Evolutionary conservation across 1,140 invertebrate species (phyloP).

Genomic region (Dinoponera quadriceps): DNA sequence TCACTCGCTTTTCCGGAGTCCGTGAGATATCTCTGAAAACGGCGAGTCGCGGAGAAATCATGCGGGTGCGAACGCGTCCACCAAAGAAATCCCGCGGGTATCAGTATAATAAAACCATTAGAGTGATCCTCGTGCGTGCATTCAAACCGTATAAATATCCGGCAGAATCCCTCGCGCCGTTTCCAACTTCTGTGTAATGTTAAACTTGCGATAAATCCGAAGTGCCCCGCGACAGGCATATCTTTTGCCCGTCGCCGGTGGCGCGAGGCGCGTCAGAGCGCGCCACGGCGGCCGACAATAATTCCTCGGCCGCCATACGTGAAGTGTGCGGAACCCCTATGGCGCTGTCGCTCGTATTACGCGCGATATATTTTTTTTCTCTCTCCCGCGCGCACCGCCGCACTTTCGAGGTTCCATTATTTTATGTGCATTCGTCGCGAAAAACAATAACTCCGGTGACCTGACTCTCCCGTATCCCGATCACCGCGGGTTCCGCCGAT

Average conservation of each 20-base stretch:
- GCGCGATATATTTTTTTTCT: constrained; percentile 80
- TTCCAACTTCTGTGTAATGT: constrained; percentile 84
- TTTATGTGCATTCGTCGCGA: constrained; percentile 83
- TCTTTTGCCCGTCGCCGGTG: constrained; percentile 68
- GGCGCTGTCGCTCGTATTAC: constrained; percentile 82
- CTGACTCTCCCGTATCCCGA: constrained; percentile 65
- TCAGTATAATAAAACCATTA: constrained; percentile 82
- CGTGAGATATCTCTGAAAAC: constrained; percentile 22
- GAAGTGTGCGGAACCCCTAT: constrained; percentile 78
- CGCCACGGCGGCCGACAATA: constrained; percentile 72
- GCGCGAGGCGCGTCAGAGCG: constrained; percentile 10
- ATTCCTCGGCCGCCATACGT: constrained; percentile 69
- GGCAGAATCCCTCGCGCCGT: constrained; percentile 83
- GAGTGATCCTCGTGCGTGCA: constrained; percentile 80
- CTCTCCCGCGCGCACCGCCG: constrained; percentile 59
- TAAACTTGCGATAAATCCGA: constrained; percentile 84
- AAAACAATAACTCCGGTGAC: constrained; percentile 80
- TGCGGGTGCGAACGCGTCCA: constrained; percentile 70
- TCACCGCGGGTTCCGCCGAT: constrained; percentile 32
- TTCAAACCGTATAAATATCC: constrained; percentile 83
- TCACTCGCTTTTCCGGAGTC: neutral
- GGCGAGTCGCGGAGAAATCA: constrained; percentile 63
- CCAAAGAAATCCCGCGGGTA: constrained; percentile 76
- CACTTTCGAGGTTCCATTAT: constrained; percentile 82
- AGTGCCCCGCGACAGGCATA: constrained; percentile 72